Evolutionary conservation across 2,113 vertebrate species (phyloP), one percentile per base, ranked within the genome.

Genomic region (Pampusana beccarii): DNA sequence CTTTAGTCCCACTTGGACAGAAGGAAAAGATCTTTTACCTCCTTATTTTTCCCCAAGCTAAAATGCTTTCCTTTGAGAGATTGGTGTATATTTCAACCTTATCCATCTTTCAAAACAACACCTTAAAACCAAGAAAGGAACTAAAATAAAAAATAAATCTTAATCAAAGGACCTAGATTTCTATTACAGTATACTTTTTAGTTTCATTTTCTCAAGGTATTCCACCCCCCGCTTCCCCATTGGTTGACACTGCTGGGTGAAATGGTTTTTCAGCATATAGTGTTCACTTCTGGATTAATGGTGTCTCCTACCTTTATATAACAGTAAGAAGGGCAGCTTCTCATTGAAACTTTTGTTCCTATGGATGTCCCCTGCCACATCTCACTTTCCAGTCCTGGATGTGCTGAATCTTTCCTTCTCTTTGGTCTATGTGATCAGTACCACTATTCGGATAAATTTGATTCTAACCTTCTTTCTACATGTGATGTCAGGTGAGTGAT

Each of bases 401-500:
- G 3, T 91, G 31, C 9, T 61, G 11, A 58, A 53, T 62, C 34
- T 28, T 71, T 90, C 50, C 11, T 84, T 75, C n/a, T 57, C 38
- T 82, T 80, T 1, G 2, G n/a, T 21, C 62, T 67, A 4, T 44
- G 44, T 69, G 64, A 62, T 62, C 24, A 70, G 7, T 57, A 20
- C 4, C 19, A 31, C 50, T 86, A 64, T 77, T 66, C 1, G 3
- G 12, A 53, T 60, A 36, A 44, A 16, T 53, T 71, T 65, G 11
- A 26, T 80, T 18, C 9, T 78, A 31, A 60, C n/a, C 33, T 89
- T 21, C 26, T 64, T 88, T 87, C 42, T 62, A 16, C 19, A 10
- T 20, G 9, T 77, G 23, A 29, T 77, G 16, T 33, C 0, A 0
- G 31, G 31, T 34, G 31, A 70, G 11, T 44, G n/a, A n/a, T 70